Evolutionary conservation across 1,140 invertebrate species (phyloP), one percentile per base, ranked within the genome.

Genomic region (Cotesia glomerata): DNA sequence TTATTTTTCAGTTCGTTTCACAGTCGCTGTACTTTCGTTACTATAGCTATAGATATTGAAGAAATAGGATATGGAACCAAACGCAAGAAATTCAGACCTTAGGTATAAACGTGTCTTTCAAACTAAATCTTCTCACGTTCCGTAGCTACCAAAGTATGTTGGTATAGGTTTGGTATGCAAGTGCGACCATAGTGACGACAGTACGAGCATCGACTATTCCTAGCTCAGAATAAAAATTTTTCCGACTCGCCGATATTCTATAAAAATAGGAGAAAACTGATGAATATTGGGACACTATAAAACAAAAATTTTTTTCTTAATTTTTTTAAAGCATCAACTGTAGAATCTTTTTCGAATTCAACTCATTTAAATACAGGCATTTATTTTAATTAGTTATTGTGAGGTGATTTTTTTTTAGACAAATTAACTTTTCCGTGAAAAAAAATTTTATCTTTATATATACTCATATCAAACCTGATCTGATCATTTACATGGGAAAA

Each of bases 151-250:
- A 51, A 65, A 26, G 14, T 49, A 51, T 35, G 63, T 49, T 51
- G 36, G 36, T 65, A 26, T 51, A 65, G 26, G n/a, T 65, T 65
- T 65, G 18, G 63, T 65, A 65, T 65, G 63, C 63, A 65, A 51
- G 63, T 14, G 49, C 13, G 14, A 49, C 16, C 16, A 3, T 9
- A n/a, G 61, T 63, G 32, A 39, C 34, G 32, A 45, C 39, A 45
- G 7, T 63, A 63, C 61, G 61, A 39, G 35, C 61, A 39, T 63
- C 5, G 13, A 35, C 11, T 16, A 9, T 63, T 35, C 61, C n/a
- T 39, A 16, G 35, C 11, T 11, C 35, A 36, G 36, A 63, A 63
- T 5, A 63, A 63, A 61, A 63, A 63, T 63, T 26, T 34, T 7
- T 39, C n/a, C 61, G 36, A 13, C 14, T n/a, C 11, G 26, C 26